Conservation (phyloP, 2,797 vertebrate species). For the Pristis pectinata region DNA sequence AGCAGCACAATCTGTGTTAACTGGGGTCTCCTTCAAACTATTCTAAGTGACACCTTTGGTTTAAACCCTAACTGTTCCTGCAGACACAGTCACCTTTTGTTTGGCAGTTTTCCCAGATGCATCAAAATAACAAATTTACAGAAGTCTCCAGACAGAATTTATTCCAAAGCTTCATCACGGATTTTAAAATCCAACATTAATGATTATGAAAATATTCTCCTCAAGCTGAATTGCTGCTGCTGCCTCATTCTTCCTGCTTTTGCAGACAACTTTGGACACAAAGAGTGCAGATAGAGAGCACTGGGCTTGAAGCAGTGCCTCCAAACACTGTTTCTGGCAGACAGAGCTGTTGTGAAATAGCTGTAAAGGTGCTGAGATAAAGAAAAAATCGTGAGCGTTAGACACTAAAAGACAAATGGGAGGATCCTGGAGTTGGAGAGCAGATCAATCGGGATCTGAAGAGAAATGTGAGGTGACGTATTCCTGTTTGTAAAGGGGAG, state of each 20-base stretch:
- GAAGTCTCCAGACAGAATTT: background rate
- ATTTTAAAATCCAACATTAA: background rate
- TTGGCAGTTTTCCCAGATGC: slow-evolving; percentile 10
- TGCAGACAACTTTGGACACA: background rate
- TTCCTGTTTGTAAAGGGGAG: background rate
- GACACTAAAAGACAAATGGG: background rate
- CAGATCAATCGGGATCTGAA: slow-evolving; percentile 12
- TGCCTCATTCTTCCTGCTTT: background rate
- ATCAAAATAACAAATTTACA: slow-evolving; percentile 10
- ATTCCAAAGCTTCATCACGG: background rate
- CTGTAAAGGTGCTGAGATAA: background rate
- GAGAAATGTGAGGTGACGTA: background rate
- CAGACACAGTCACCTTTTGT: background rate
- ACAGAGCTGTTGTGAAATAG: background rate
- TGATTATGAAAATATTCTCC: background rate
- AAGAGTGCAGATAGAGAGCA: background rate
- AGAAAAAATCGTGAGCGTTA: background rate
- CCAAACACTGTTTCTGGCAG: background rate
- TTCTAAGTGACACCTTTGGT: background rate
- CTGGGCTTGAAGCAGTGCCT: background rate
- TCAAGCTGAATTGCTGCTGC: background rate
- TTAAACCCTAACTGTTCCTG: background rate
- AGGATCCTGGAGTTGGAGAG: background rate
- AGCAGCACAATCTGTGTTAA: background rate
- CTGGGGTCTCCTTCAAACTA: background rate